phyloP scores from a whole-genome alignment of 2,797 vertebrate genomes.

The Rhabdophis nuchalis region DNA sequence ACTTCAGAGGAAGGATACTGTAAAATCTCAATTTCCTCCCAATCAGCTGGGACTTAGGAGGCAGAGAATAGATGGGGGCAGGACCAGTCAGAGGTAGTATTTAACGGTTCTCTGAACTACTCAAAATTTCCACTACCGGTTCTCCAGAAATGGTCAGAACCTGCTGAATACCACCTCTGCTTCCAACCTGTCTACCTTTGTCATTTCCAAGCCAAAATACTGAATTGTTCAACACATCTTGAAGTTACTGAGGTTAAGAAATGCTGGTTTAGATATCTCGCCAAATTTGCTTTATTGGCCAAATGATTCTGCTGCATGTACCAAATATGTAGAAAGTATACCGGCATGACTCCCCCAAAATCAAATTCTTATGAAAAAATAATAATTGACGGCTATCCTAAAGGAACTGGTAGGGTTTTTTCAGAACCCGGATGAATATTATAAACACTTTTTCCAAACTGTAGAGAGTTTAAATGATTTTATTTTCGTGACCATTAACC shows the following conservation, averaged over 20 bases:
- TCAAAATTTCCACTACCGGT: too few relatives aligned
- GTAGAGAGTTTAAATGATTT: not conserved
- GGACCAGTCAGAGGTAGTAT: too few relatives aligned
- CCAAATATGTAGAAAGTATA: not conserved
- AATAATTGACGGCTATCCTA: not conserved
- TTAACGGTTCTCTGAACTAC: too few relatives aligned
- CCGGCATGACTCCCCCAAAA: not conserved
- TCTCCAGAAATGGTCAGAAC: too few relatives aligned
- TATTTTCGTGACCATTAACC: not conserved
- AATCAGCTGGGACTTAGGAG: too few relatives aligned
- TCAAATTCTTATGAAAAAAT: not conserved
- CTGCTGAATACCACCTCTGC: too few relatives aligned
- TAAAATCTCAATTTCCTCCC: too few relatives aligned
- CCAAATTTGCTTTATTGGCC: not conserved
- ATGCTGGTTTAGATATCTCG: not conserved
- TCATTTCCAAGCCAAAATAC: not conserved
- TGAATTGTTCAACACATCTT: not conserved
- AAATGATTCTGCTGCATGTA: not conserved
- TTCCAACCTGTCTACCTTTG: not conserved
- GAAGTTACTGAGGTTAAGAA: not conserved
- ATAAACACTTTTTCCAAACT: not conserved
- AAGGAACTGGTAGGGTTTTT: not conserved
- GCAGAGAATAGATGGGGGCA: too few relatives aligned
- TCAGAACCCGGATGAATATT: not conserved
- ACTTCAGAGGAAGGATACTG: too few relatives aligned